These are phyloP conservation scores for Limnephilus lunatus DNA, from an alignment of 2,888 invertebrate genomes.

Conservation along the genomic window DNA sequence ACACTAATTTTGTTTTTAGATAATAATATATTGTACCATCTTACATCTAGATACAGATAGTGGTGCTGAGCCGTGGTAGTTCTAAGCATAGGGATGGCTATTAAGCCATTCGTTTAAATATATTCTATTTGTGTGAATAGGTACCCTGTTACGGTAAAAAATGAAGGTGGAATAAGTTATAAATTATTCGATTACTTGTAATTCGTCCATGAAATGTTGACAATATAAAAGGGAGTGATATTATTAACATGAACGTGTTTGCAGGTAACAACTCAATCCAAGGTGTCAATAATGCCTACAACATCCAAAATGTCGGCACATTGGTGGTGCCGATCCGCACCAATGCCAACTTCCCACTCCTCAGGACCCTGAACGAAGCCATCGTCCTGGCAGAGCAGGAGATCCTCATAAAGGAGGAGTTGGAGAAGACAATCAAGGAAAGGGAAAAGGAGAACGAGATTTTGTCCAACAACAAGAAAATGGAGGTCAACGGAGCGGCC, in stretches of 20 bases:
- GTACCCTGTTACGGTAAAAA: background rate
- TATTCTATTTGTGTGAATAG: background rate
- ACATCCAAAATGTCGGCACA: constrained; percentile 70
- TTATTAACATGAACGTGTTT: background rate
- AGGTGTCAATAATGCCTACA: constrained; percentile 68
- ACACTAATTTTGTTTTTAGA: too few species aligned
- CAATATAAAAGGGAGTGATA: background rate
- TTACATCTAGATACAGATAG: too few species aligned
- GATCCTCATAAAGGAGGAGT: constrained; percentile 75
- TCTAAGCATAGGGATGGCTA: too few species aligned
- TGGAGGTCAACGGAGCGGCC: constrained; percentile 12
- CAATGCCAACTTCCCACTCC: constrained; percentile 81
- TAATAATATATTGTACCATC: too few species aligned
- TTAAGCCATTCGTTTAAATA: too few species aligned
- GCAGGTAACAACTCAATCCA: constrained; percentile 11
- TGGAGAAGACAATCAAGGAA: constrained; percentile 72
- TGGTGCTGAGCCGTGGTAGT: too few species aligned
- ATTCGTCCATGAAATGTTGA: background rate
- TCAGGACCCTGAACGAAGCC: constrained; percentile 85
- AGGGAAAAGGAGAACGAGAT: constrained; percentile 74
- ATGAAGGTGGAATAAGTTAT: background rate
- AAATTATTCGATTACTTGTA: too few species aligned
- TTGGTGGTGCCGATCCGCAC: constrained; percentile 71
- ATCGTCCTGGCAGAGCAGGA: constrained; percentile 78
- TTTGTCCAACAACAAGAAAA: constrained; percentile 48